Evolutionary conservation across 1,140 invertebrate genomes (phyloP), one percentile per base, ranked within the genome.

Genomic region (Macrostomum lignano): DNA sequence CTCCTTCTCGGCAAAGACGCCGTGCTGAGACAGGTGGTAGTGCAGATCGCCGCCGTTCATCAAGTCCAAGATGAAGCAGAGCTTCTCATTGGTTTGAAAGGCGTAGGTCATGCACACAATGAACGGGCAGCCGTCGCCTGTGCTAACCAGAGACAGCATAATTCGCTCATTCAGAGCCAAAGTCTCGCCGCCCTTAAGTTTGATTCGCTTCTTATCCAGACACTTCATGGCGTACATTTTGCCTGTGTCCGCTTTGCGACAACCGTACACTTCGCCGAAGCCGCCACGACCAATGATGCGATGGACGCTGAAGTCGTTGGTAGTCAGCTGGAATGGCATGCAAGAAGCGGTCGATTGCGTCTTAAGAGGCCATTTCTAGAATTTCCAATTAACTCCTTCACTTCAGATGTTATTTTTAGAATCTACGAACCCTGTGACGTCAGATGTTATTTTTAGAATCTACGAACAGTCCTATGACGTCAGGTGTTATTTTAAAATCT

Each of bases 221-320:
- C 91, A 96, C 66, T 98, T 98, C 88, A 96, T 96, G 39, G 91
- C 88, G 66, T 98, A 66, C 88, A 96, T 98, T 67, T 96, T 96
- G 25, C 88, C 91, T 9, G 91, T 98, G 56, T 98, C 91, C 23
- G 88, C 88, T 63, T 98, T 98, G 44, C 91, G 69, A 58, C 88
- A 96, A 23, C 91, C 91, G 58, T 98, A 98, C 17, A 98, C 91
- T 61, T 98, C 91, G 19, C 91, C 91, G 58, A 98, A 98, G 30
- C 88, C 88, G 21, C 91, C 91, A 38, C 91, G 66, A 6, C 91
- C 91, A 49, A 98, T 98, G 51, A 98, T 98, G 46, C 91, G 72
- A 64, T 98, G 91, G 42, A 98, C 88, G 61, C 82, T 93, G 64
- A 98, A 98, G 67, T 98, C 91, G 63, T 96, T 98, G 88, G 96